These are phyloP conservation scores for Chloroclystis v-ata DNA, from an alignment of 2,888 invertebrate species.

Conservation along the genomic window DNA sequence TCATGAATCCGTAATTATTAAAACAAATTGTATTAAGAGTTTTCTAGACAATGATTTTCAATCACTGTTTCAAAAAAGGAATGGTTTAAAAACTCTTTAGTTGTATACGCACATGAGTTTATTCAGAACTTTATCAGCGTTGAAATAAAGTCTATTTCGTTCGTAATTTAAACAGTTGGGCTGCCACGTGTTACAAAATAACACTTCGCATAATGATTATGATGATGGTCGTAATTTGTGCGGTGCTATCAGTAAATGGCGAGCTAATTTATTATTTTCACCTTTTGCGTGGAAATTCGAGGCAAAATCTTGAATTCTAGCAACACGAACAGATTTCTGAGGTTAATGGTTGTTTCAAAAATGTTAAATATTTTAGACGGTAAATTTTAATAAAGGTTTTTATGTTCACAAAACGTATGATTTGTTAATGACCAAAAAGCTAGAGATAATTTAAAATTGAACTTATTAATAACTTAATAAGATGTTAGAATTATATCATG, in stretches of 20 bases:
- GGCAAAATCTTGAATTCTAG: conserved; percentile 7
- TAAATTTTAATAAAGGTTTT: background rate
- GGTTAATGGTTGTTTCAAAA: background rate
- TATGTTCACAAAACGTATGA: too few species aligned
- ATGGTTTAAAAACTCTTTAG: too few species aligned
- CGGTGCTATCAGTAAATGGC: conserved; percentile 14
- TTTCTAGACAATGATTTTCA: too few species aligned
- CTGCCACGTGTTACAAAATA: conserved; percentile 7
- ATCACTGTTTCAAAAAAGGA: too few species aligned
- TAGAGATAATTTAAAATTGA: too few species aligned
- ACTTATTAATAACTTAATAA: too few species aligned
- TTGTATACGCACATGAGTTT: too few species aligned
- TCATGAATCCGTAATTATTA: too few species aligned
- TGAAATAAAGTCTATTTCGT: background rate
- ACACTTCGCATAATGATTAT: conserved; percentile 22
- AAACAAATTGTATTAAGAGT: too few species aligned
- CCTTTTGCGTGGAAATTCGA: conserved; percentile 9
- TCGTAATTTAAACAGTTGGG: background rate
- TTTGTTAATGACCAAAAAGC: too few species aligned
- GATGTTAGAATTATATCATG: too few species aligned
- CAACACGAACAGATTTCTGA: conserved; percentile 5
- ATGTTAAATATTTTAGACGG: background rate
- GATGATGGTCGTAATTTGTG: conserved; percentile 21
- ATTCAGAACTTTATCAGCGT: background rate
- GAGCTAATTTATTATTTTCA: conserved; percentile 19